Evolutionary conservation across 2,797 vertebrate genomes (phyloP).

Genomic region (Potorous gilbertii): DNA sequence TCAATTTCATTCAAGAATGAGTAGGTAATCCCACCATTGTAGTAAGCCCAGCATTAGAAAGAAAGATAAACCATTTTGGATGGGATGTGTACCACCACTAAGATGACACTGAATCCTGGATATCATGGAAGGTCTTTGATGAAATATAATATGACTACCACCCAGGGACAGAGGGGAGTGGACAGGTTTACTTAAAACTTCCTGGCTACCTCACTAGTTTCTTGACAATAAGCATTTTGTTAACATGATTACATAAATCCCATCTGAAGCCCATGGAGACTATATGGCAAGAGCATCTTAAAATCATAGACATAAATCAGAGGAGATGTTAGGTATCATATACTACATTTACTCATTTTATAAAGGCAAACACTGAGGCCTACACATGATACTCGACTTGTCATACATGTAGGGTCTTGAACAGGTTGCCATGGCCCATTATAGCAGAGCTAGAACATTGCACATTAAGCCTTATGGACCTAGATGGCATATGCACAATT

Average conservation of each 20-base stretch:
- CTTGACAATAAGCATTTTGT: not conserved
- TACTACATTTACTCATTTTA: not conserved
- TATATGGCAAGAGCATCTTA: not conserved
- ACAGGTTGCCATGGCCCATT: not conserved
- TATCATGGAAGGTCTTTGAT: not conserved
- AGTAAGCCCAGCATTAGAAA: not conserved
- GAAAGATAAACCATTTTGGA: not conserved
- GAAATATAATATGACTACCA: not conserved
- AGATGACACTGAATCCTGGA: not conserved
- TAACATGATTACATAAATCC: not conserved
- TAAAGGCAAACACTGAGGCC: not conserved
- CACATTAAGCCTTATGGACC: not conserved
- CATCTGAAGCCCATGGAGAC: not conserved
- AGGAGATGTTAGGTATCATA: not conserved
- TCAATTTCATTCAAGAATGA: no score
- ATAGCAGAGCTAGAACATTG: not conserved
- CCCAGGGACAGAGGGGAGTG: no score
- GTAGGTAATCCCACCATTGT: not conserved
- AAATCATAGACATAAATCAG: not conserved
- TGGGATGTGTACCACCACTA: not conserved
- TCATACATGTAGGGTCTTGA: not conserved
- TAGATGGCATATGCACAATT: not conserved
- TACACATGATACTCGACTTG: not conserved
- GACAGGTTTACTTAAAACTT: not conserved
- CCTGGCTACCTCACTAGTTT: not conserved